Percentiles rank a stretch among this genome's conserved stretches.
Conservation (phyloP, 1,140 invertebrate genomes). For the Drosophila novamexicana region DNA sequence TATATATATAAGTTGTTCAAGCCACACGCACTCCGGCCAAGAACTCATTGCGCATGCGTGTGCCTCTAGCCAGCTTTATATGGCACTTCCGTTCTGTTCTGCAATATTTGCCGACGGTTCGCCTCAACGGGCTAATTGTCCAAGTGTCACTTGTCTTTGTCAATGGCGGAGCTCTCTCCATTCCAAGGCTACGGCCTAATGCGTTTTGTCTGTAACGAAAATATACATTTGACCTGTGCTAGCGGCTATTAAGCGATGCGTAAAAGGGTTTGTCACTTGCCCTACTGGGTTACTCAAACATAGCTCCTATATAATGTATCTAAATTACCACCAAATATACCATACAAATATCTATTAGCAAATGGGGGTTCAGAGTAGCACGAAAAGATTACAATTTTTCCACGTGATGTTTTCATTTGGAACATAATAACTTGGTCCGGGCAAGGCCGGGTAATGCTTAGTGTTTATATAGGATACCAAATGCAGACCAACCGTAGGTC, state of each 20-base stretch:
- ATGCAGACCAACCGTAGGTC: too few species aligned
- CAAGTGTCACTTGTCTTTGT: slow-evolving; percentile 42
- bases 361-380: too few species aligned
- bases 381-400: too few species aligned
- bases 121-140: slow-evolving; percentile 44
- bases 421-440: too few species aligned
- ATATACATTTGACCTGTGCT: slow-evolving; percentile 26
- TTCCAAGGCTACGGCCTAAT: slow-evolving; percentile 7
- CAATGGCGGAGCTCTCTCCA: slow-evolving; percentile 9
- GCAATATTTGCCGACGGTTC: slow-evolving; percentile 33
- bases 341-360: too few species aligned
- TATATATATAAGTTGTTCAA: slow-evolving; percentile 33
- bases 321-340: slow-evolving; percentile 13
- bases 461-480: too few species aligned
- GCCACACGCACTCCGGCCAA: slow-evolving; percentile 24
- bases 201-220: slow-evolving; percentile 19
- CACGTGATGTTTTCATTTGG: too few species aligned
- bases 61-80: slow-evolving; percentile 44
- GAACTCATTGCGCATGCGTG: slow-evolving; percentile 54
- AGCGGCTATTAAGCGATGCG: slow-evolving; percentile 39
- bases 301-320: background rate
- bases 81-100: slow-evolving; percentile 71
- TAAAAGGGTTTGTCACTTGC: slow-evolving; percentile 21
- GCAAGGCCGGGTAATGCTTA: too few species aligned
- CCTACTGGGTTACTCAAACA: background rate